These are phyloP conservation scores for Rhagium mordax DNA, from an alignment of 2,888 invertebrate genomes.

Conservation along the genomic window DNA sequence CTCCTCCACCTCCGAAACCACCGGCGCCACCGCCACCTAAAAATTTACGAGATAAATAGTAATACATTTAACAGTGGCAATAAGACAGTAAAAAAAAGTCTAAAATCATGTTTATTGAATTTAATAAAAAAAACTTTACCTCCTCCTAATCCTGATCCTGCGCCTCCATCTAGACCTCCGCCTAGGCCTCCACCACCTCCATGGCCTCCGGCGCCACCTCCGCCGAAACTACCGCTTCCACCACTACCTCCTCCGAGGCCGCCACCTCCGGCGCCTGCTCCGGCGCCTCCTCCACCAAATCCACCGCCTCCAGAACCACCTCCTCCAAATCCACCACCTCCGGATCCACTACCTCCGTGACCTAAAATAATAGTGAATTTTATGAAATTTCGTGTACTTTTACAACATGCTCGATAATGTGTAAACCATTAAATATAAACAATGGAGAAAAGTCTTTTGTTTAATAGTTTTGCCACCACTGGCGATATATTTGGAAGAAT, in stretches of 20 bases:
- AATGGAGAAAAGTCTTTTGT: too few relatives aligned
- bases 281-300: neutral
- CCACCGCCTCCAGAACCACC: conserved; percentile 25
- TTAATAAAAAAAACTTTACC: neutral
- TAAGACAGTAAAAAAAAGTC: too few relatives aligned
- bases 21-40: neutral
- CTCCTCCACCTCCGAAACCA: conserved; percentile 28
- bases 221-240: conserved; percentile 21
- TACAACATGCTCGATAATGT: too few relatives aligned
- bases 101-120: too few relatives aligned
- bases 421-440: too few relatives aligned
- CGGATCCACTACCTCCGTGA: conserved; percentile 16
- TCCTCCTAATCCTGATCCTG: conserved; percentile 19
- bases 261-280: conserved; percentile 8
- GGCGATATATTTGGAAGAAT: too few relatives aligned
- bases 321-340: conserved; percentile 31
- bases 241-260: conserved; percentile 28
- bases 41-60: neutral
- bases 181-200: conserved; percentile 24
- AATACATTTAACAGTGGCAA: neutral
- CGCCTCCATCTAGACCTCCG: conserved; percentile 27
- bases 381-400: too few relatives aligned
- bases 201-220: conserved; percentile 23
- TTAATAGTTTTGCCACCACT: too few relatives aligned
- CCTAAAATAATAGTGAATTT: neutral